phyloP scores from a whole-genome alignment of 2,797 vertebrate species.

The Gorsachius magnificus region DNA sequence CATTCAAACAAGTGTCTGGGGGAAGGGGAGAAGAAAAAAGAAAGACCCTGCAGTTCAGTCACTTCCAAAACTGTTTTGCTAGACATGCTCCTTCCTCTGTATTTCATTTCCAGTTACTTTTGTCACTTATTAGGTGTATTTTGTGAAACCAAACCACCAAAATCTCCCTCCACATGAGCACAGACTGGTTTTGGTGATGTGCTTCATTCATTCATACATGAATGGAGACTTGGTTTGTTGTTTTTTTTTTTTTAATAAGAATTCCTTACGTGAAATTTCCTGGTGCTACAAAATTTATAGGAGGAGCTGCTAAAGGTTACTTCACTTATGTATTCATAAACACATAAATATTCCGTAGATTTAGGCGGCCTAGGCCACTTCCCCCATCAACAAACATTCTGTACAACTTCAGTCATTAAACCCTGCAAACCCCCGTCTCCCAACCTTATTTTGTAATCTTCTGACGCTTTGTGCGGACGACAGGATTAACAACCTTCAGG shows the following conservation, averaged over 20 bases:
- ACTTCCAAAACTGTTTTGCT: not conserved
- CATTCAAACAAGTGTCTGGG: not conserved
- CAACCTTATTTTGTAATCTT: not conserved
- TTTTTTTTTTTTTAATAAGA: not conserved
- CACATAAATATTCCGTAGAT: not conserved
- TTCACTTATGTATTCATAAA: not conserved
- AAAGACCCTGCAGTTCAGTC: fast-evolving
- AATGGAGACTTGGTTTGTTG: fast-evolving
- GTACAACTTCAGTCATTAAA: not conserved
- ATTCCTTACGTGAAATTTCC: not conserved
- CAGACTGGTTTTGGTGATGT: not conserved
- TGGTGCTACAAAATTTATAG: not conserved
- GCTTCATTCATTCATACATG: not conserved
- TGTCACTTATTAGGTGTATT: not conserved
- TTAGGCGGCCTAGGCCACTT: not conserved
- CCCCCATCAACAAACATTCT: not conserved
- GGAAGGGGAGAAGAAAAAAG: too few species aligned
- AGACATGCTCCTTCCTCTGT: not conserved
- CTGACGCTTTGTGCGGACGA: not conserved
- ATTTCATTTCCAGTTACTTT: not conserved
- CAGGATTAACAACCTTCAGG: not conserved
- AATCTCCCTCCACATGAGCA: not conserved
- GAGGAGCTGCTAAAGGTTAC: not conserved
- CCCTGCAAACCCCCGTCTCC: not conserved
- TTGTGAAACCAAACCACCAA: not conserved